Base-by-base conservation (phyloP, 2,888 invertebrate genomes). In the Polietes domitor region DNA sequence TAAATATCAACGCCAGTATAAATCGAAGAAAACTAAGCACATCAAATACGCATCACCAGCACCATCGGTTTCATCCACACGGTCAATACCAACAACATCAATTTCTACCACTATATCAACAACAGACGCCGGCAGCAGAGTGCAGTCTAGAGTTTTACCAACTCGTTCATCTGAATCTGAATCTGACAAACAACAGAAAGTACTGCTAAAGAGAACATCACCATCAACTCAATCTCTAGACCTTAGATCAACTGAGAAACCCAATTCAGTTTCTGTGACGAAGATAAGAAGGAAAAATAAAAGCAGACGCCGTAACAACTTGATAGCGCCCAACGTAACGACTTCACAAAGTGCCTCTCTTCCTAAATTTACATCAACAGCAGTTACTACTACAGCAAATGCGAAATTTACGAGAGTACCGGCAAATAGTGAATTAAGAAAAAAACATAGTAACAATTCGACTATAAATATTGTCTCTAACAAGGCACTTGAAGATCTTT, bases 1-100 rank as follows among this genome's bases (percentile, higher is more conserved):
- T 17, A 84, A 84, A 73, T 84, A 84, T 37, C 78, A 76, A 53
- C 72, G 84, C 0, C 81, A 84, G 74, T 81, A 81, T 53, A 84
- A 81, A 63, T 26, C 76, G 21, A 84, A 84, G 24, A 81, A 79
- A 70, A 63, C 68, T 21, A 84, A 84, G 32, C 78, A 76, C 32
- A 75, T 84, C 24, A 84, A 84, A 55, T 81, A 58, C 28, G 68
- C 78, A 41, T 72, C 71, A 0, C 12, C 55, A 32, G 9, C 37
- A 72, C 2, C 19, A 19, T 37, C 71, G 19, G 37, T 24, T 6
- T 21, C 53, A 2, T 26, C 47, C 28, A 53, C 72, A 4, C 28
- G n/a, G 15, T 10, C 72, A 3, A 3, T n/a, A 0, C 5, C 53
- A 5, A 37, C 43, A 24, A 28, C 68, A n/a, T 37, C 74, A 26